Base-by-base conservation (phyloP, 2,888 invertebrate species). In the Aquatica leii region DNA sequence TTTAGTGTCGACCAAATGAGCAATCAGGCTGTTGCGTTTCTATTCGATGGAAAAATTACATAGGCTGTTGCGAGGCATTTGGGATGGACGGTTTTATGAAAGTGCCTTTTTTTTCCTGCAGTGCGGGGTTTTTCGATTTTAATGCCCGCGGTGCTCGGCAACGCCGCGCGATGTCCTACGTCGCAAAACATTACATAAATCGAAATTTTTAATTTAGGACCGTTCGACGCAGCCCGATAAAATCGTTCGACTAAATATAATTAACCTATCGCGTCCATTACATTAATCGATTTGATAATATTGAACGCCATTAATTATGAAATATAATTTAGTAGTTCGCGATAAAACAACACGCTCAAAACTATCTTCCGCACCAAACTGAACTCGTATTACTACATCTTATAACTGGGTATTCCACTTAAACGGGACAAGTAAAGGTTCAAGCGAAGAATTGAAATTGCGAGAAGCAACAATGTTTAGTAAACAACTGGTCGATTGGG, bases 401-500 rank as follows among this genome's bases (percentile, higher is more conserved):
- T 78, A 76, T 78, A 78, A 78, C 78, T 78, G 78, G 77, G 77
- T 77, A 76, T 76, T 73, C 76, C 73, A 76, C 74, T 73, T 72
- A 72, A 71, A 74, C 74, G 60, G 68, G 64, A 66, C 69, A 68
- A 66, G 60, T 66, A 71, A 65, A 68, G 62, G 69, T 59, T 66
- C 75, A 68, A 59, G 61, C 58, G 61, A 66, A 58, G 51, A 49
- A 55, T 61, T 43, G 40, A 59, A 54, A 52, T 37, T 59, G 48
- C 54, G 59, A 65, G 63, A 70, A 61, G 63, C 65, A 57, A 43
- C 35, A 62, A 60, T 63, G 63, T 60, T 48, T 52, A 60, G 51
- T 54, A 59, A 46, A 41, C 31, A 46, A 62, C 65, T 73, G 77
- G 73, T 46, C 73, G 62, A 71, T 68, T 74, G 74, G 69, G 74